A percentile compares a stretch with the other conserved stretches of the same genome.
These are phyloP conservation scores for Chloroceryle aenea DNA, from an alignment of 2,113 vertebrate species.

Conservation along the genomic window DNA sequence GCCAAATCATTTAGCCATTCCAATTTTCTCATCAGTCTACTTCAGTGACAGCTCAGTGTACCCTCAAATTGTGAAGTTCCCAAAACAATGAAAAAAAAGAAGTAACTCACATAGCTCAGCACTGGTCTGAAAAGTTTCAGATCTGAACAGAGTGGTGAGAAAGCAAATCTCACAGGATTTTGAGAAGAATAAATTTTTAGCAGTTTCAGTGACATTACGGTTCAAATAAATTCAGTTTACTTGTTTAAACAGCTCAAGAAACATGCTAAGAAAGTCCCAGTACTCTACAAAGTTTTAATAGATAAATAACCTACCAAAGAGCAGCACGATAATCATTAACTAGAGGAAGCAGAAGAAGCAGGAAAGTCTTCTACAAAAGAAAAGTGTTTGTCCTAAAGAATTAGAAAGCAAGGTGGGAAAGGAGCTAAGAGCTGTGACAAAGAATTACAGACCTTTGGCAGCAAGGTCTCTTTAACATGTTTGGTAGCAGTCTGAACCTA, in stretches of 20 bases:
- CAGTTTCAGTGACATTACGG: background rate
- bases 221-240: background rate
- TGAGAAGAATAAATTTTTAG: background rate
- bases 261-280: background rate
- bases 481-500: background rate
- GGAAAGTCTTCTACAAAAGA: background rate
- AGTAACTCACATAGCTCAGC: background rate
- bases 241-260: background rate
- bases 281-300: background rate
- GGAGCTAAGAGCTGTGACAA: background rate
- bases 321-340: background rate
- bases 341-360: background rate
- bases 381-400: background rate
- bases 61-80: background rate
- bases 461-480: background rate
- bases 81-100: background rate
- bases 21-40: background rate
- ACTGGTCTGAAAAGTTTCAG: background rate
- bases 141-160: background rate
- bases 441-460: background rate
- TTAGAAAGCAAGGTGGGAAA: background rate
- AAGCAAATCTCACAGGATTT: background rate
- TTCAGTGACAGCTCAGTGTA: background rate
- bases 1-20: background rate
- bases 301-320: background rate